These are phyloP conservation scores for Capromys pilorides DNA, from an alignment of 2,797 vertebrate species.

Conservation along the genomic window DNA sequence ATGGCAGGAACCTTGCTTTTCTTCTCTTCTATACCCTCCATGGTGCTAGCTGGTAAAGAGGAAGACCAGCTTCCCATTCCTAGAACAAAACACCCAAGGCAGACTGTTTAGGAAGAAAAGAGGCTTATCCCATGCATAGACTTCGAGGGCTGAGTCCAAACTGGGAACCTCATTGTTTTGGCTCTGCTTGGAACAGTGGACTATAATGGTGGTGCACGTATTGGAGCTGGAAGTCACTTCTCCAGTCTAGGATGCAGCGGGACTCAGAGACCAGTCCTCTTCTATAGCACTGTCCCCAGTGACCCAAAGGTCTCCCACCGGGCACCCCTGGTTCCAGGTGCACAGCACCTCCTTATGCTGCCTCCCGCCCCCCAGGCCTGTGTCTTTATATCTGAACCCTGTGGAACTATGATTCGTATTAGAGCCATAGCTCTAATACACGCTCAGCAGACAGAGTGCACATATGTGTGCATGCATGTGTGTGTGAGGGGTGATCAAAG, in stretches of 20 bases:
- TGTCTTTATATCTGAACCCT: neutral
- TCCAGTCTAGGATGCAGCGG: neutral
- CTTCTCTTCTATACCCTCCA: too few relatives aligned
- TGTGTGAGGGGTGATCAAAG: neutral
- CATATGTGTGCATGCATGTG: fast-evolving
- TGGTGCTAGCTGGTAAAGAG: too few relatives aligned
- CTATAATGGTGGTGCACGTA: neutral
- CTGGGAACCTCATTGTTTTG: neutral
- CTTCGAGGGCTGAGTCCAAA: too few relatives aligned
- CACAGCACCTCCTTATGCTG: neutral
- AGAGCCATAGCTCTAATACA: neutral
- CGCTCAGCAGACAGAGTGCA: neutral
- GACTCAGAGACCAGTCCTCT: neutral
- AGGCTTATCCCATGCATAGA: too few relatives aligned
- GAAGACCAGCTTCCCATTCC: neutral
- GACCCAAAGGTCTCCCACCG: neutral
- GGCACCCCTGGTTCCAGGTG: neutral
- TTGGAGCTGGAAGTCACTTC: too few relatives aligned
- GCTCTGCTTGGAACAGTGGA: neutral
- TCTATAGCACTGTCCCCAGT: neutral
- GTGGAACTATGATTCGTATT: too few relatives aligned
- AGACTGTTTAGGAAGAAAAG: neutral
- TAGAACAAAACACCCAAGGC: neutral
- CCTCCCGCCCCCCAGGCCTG: neutral
- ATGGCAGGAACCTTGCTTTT: too few relatives aligned